Conservation (phyloP, 2,797 vertebrate species). For the Steatocranus sp. region DNA sequence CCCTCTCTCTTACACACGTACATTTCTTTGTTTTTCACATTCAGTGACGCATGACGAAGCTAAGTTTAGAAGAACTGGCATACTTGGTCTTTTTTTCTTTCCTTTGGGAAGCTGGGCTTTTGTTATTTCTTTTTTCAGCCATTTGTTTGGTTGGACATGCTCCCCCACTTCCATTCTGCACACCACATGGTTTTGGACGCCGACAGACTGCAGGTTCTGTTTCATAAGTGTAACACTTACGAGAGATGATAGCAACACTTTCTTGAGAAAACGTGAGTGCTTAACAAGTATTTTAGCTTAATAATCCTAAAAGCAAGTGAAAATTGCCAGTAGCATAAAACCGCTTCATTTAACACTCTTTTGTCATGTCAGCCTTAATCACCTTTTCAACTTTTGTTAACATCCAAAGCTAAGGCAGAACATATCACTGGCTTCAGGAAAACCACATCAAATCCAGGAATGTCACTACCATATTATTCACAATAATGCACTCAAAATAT, state of each 20-base stretch:
- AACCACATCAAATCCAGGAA: not conserved
- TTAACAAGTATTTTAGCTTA: not conserved
- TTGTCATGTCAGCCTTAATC: not conserved
- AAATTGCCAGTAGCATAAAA: not conserved
- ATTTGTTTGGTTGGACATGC: constrained; percentile 14
- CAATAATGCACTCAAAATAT: not conserved
- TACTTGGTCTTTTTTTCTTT: not conserved
- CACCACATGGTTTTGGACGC: constrained; percentile 13
- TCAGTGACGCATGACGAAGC: not conserved
- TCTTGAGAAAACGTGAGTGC: not conserved
- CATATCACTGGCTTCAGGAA: not conserved
- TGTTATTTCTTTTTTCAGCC: not conserved
- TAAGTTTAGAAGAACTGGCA: not conserved
- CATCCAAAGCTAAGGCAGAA: not conserved
- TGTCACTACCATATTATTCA: not conserved
- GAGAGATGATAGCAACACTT: constrained; percentile 18
- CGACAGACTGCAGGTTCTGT: constrained; percentile 38
- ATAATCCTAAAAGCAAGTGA: not conserved
- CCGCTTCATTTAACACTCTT: not conserved
- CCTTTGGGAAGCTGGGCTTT: not conserved
- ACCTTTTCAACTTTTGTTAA: not conserved
- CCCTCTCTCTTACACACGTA: not conserved
- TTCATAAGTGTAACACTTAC: constrained; percentile 27
- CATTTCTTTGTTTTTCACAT: not conserved
- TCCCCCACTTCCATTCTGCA: constrained; percentile 6